phyloP scores from a whole-genome alignment of 2,797 vertebrate genomes.

The Lophius americanus region DNA sequence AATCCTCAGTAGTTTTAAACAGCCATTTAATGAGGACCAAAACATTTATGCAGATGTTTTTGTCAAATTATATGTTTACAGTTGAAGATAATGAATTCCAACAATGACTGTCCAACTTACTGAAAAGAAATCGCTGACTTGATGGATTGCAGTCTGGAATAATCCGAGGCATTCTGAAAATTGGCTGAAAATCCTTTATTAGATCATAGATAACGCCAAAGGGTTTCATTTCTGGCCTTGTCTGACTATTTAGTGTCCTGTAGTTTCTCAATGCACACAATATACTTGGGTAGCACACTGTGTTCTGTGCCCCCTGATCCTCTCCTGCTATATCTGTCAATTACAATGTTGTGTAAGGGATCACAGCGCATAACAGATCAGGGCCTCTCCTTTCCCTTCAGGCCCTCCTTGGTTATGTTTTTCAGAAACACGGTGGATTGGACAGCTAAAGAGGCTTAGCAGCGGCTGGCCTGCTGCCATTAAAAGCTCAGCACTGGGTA shows the following conservation, averaged over 20 bases:
- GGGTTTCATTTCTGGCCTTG: too few relatives aligned
- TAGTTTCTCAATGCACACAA: constrained; percentile 61
- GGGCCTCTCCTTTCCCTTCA: constrained; percentile 50
- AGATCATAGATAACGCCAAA: too few relatives aligned
- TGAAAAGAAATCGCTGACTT: too few relatives aligned
- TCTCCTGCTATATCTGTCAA: constrained; percentile 43
- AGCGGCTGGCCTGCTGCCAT: constrained; percentile 62
- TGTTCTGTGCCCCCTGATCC: constrained; percentile 56
- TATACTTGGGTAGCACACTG: constrained; percentile 47
- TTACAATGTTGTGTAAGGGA: constrained; percentile 58
- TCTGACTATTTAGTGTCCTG: constrained; percentile 32
- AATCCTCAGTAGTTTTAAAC: neutral
- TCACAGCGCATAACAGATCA: constrained; percentile 55
- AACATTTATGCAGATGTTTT: neutral
- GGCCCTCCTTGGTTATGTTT: constrained; percentile 66
- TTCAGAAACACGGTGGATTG: constrained; percentile 69
- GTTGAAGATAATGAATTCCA: too few relatives aligned
- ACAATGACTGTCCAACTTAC: too few relatives aligned
- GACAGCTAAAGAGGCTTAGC: constrained; percentile 81
- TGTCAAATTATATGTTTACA: neutral
- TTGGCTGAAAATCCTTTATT: too few relatives aligned
- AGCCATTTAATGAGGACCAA: neutral
- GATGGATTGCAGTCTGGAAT: too few relatives aligned
- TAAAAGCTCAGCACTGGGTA: constrained; percentile 61
- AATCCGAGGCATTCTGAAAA: too few relatives aligned